Base-by-base conservation (phyloP, 64 coral and sea anemone species). In the Cladopsammia gracilis region DNA sequence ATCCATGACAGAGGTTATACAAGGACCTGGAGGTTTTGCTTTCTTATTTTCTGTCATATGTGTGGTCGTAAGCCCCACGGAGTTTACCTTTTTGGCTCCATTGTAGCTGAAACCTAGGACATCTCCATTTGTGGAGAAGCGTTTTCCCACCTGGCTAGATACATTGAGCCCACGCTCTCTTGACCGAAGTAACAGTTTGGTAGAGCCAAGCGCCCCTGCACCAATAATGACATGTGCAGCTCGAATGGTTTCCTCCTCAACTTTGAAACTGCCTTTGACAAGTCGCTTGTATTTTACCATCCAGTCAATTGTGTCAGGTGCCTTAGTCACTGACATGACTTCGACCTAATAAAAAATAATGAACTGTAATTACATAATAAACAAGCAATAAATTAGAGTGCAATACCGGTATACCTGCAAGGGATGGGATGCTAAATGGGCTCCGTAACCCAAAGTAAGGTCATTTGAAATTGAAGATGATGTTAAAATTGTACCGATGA, bases 131-230 rank as follows among this genome's bases (percentile, higher is more conserved):
- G 76, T 93, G 10, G 92, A 72, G 53, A 93, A 93, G 15, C 66
- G 59, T 46, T 53, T 93, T 19, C 92, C 84, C 16, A 68, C 56
- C 49, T 77, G n/a, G 43, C 49, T 26, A 20, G 92, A 88, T n/a
- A 93, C 44, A 20, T 74, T 45, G 10, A 93, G 75, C 9, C 92
- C 92, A 2, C 43, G 75, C 48, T 88, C 43, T 73, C 44, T 88
- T 79, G 92, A 93, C 34, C 92, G 92, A 5, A 88, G 84, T 15
- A 93, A 50, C 10, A 93, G 51, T 24, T 93, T 93, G 15, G 92
- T 93, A 6, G 92, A 93, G 14, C 92, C 92, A 14, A 93, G 42
- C 0, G 92, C 92, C 0, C 92, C 92, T 0, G 92, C 92, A 51
- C 85, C 92, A n/a, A 93, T 61, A 57, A 93, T 93, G 13, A 93